Base-by-base conservation (phyloP, 1,140 invertebrate genomes). In the Orchestia grillus region DNA sequence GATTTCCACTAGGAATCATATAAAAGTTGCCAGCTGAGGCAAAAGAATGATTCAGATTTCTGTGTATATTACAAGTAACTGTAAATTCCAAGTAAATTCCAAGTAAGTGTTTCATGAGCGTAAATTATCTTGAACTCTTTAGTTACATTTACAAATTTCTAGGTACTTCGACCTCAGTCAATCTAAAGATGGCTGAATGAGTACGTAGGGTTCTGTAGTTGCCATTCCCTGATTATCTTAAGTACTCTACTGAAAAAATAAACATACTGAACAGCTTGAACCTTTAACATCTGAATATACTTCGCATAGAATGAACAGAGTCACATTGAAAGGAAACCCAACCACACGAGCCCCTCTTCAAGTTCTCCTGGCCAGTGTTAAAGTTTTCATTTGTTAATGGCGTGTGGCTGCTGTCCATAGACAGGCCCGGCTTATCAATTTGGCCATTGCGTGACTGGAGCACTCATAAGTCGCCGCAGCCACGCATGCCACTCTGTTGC, bases 311-410 rank as follows among this genome's bases (percentile, higher is more conserved):
- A 77, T 36, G 11, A 77, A 36, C 62, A 77, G 11, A 23, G 11
- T 36, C 11, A 77, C 36, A 77, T 36, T 77, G 62, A 77, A 77
- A 77, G 36, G 62, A 15, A 53, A 77, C 62, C 1, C 1, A 28
- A 36, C 62, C 28, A 77, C 28, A 23, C 11, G 62, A 15, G 62
- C 62, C 62, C 47, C 62, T 23, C 3, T 77, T 3, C 62, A 36
- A 77, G 62, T 36, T 77, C 62, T 36, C 62, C 3, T 77, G 62
- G 28, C 11, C 62, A 23, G 62, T 77, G 62, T 77, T 77, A 19
- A 77, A 77, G 62, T 77, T 77, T 77, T 77, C 62, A 77, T 77
- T 77, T 77, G 62, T 77, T 77, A 77, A 77, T 77, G 62, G 62
- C 62, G 62, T 77, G 11, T 36, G 62, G 11, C 11, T 77, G 62